Base-by-base conservation (phyloP, 2,113 vertebrate genomes). In the Madoqua kirkii region DNA sequence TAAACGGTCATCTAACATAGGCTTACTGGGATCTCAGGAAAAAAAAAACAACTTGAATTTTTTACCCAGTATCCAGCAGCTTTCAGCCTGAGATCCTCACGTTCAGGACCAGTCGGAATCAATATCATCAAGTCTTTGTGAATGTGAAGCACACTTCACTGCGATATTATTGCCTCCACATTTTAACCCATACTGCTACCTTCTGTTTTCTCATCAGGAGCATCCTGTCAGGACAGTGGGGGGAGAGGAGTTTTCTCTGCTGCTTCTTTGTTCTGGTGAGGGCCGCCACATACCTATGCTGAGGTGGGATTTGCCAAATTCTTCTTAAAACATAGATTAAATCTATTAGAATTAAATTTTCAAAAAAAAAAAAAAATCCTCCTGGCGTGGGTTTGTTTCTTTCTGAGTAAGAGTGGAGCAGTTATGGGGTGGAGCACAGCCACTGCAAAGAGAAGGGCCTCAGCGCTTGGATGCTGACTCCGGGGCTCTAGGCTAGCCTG, bases 181-280 rank as follows among this genome's bases (percentile, higher is more conserved):
- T 23, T 43, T 55, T 64, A 25, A 52, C 82, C 40, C 50, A 59
- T 8, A 36, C 29, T 9, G 31, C 25, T 81, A 13, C 23, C 83
- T 81, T 81, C 48, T 64, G 19, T 82, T 93, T 81, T 60, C 36
- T 31, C 55, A 19, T 83, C 5, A 29, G 52, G 29, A 54, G n/a
- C 40, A 33, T 59, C 50, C 14, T 45, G 7, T 45, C 25, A 9
- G 43, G 27, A 29, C 2, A 0, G 25, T 45, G 27, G 0, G 0
- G 16, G 1, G 5, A 12, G 29, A 15, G 36, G 67, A 36, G 10
- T 27, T 78, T 83, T 55, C 48, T 45, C 29, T 52, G 27, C 62
- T 29, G 4, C 21, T 89, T 57, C 27, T 91, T 67, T 64, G 48
- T 64, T 74, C 29, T 76, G n/a, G 43, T 3, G 27, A 88, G 16